Evolutionary conservation across 1,140 invertebrate genomes (phyloP), one percentile per base, ranked within the genome.

Genomic region (Vollenhovia emeryi): DNA sequence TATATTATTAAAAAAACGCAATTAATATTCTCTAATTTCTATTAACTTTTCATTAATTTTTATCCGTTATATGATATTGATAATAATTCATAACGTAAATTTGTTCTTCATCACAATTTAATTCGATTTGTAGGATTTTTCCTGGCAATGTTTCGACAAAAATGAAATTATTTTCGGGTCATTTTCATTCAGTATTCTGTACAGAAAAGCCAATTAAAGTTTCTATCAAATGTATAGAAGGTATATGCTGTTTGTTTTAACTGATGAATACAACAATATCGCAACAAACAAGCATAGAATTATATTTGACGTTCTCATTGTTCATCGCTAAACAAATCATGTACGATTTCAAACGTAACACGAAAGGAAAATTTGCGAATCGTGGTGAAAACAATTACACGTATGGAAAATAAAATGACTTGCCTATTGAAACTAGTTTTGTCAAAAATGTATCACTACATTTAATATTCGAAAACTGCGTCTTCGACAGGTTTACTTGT

Each of bases 301-400:
- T 8, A 66, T 50, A 30, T 79, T 66, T 30, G 27, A 78, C n/a
- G 24, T 52, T 66, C 11, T 36, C 75, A 79, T 79, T 52, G 60
- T 66, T 40, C 30, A 33, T 62, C 43, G 27, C 15, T 64, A 24
- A 45, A 59, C 43, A 21, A 36, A 55, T 64, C n/a, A 36, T 50
- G 36, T 75, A 13, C 0, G 36, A 36, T 75, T 59, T 75, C 9
- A 24, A 43, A 60, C 36, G 8, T 45, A 36, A 36, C 4, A 27
- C 11, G 27, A 52, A 52, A 33, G n/a, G 5, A 33, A 71, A 71
- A 6, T 55, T 33, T 71, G n/a, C n/a, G n/a, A 33, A n/a, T 43
- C 0, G 30, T 36, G 18, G 36, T 48, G 3, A 21, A 27, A 40
- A 24, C n/a, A 59, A 9, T 40, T 27, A 24, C 52, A 57, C 1